phyloP scores from a whole-genome alignment of 2,888 invertebrate genomes.

The Hecatera dysodea region DNA sequence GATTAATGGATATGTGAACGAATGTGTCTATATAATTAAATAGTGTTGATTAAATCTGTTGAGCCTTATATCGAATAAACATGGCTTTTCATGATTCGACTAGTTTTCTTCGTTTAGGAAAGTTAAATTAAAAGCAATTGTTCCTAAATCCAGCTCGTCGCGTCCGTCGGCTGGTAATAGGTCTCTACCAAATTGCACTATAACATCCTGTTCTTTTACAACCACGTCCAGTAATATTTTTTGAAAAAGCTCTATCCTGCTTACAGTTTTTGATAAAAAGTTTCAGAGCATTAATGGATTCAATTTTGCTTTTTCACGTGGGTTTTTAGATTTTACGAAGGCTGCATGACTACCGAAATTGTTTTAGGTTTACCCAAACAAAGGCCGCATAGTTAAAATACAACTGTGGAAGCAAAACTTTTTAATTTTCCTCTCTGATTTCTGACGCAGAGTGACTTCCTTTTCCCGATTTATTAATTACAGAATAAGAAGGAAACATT shows the following conservation, averaged over 20 bases:
- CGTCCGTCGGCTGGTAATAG: background rate
- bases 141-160: slow-evolving; percentile 4
- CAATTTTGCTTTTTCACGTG: slow-evolving; percentile 53
- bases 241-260: slow-evolving; percentile 38
- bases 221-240: slow-evolving; percentile 11
- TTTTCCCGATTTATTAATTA: background rate
- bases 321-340: slow-evolving; percentile 45
- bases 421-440: background rate
- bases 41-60: slow-evolving; percentile 10
- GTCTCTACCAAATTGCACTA: slow-evolving; percentile 31
- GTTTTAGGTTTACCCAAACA: slow-evolving; percentile 17
- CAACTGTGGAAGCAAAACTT: background rate
- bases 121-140: slow-evolving; percentile 19
- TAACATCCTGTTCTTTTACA: slow-evolving; percentile 41
- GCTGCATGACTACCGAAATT: slow-evolving; percentile 43
- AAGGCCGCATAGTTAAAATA: slow-evolving; percentile 31
- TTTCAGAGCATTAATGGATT: slow-evolving; percentile 57
- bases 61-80: slow-evolving; percentile 13
- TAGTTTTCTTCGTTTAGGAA: slow-evolving; percentile 1
- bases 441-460: background rate
- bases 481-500: background rate
- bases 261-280: slow-evolving; percentile 59
- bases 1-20: slow-evolving; percentile 33
- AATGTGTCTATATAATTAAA: slow-evolving; percentile 16
- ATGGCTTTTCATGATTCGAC: slow-evolving; percentile 17